These are phyloP conservation scores for Anser brachyrhynchus DNA, from an alignment of 2,113 vertebrate species.

Conservation along the genomic window DNA sequence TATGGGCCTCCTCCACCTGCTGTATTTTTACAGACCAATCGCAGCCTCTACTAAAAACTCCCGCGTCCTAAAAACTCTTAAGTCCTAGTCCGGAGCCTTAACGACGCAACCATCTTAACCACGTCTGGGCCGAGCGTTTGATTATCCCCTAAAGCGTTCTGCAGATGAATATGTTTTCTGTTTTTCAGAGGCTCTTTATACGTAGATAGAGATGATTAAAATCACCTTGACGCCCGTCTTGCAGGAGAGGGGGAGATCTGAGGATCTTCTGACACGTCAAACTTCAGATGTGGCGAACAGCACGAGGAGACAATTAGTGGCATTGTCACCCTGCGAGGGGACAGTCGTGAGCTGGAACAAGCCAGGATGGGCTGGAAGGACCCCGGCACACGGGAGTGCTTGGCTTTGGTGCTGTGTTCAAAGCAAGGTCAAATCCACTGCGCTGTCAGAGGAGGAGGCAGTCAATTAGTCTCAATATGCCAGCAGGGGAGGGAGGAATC, in stretches of 20 bases:
- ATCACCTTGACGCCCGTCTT: constrained; percentile 37
- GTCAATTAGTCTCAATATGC: constrained; percentile 62
- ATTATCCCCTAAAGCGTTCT: background rate
- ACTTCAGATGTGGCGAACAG: background rate
- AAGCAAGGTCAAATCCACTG: constrained; percentile 48
- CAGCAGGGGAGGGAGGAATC: constrained; percentile 59
- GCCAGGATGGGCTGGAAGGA: background rate
- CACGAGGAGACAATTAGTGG: background rate
- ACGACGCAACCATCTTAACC: background rate
- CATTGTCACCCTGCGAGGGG: background rate
- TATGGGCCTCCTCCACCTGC: constrained; percentile 47
- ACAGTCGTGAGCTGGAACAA: background rate
- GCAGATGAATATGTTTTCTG: constrained; percentile 29
- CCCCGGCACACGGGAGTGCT: background rate
- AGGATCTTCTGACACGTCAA: background rate
- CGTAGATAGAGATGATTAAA: constrained; percentile 39
- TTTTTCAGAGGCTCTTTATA: constrained; percentile 6
- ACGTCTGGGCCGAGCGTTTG: background rate
- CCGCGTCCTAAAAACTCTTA: background rate
- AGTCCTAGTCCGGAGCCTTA: background rate
- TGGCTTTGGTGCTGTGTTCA: background rate
- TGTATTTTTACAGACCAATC: constrained; percentile 63
- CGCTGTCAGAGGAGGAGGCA: background rate
- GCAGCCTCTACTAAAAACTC: background rate
- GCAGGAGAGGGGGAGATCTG: background rate